These are phyloP conservation scores for Cherax destructor DNA, from an alignment of 1,140 invertebrate species.

Conservation along the genomic window DNA sequence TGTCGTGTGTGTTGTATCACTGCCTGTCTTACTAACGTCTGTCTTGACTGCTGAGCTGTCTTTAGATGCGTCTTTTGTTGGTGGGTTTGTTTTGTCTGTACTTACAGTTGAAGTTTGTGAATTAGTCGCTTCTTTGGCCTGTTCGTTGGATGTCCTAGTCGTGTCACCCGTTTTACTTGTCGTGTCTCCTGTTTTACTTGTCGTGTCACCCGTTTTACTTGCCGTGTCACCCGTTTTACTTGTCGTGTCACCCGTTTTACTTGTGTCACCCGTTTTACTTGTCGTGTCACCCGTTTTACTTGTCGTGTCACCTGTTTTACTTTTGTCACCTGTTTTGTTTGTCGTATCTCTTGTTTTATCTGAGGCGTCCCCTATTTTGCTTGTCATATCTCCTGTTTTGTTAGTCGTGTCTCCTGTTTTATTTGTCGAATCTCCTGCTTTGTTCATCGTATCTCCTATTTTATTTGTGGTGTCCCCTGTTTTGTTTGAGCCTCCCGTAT, in stretches of 20 bases:
- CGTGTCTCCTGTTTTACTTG: not conserved
- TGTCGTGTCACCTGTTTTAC: not conserved
- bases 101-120: too few species aligned
- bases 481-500: not conserved
- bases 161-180: not conserved
- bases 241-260: not conserved
- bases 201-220: not conserved
- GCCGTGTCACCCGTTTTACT: not conserved
- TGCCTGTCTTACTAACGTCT: not conserved
- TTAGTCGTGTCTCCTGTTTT: not conserved
- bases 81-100: not conserved
- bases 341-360: not conserved
- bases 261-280: not conserved
- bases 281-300: not conserved
- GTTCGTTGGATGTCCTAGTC: too few species aligned
- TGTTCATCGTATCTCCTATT: not conserved
- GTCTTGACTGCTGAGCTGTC: not conserved
- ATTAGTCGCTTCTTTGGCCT: not conserved
- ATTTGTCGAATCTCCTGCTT: not conserved
- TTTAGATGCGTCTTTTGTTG: not conserved
- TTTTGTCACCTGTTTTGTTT: not conserved
- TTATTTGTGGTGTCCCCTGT: not conserved
- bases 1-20: not conserved
- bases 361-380: not conserved
- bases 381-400: not conserved